Evolutionary conservation across 2,797 vertebrate genomes (phyloP).

Genomic region (Taenioides sp.): DNA sequence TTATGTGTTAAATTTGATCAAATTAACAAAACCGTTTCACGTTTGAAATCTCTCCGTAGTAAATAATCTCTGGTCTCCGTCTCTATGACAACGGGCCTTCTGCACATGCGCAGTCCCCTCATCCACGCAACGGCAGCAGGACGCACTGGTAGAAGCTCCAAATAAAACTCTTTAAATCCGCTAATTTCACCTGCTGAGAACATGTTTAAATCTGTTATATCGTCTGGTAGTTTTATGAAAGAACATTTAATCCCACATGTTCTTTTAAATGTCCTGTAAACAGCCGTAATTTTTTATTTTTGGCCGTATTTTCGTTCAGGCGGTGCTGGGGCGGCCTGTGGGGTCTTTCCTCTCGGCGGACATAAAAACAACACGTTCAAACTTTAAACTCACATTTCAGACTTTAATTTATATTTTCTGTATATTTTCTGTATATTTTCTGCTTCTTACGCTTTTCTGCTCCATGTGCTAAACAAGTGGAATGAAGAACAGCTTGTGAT

Average conservation of each 20-base stretch:
- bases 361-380: background rate
- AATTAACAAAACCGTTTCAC: background rate
- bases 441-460: background rate
- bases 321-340: slow-evolving; percentile 30
- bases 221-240: background rate
- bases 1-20: background rate
- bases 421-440: background rate
- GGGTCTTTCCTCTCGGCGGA: slow-evolving; percentile 33
- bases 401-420: no score
- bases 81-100: background rate
- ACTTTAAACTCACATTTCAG: background rate
- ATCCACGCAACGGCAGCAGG: background rate
- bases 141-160: no score
- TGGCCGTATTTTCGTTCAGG: slow-evolving; percentile 50
- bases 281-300: background rate
- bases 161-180: background rate
- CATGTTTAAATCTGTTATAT: background rate
- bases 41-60: background rate
- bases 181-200: background rate
- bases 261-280: background rate
- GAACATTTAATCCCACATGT: background rate
- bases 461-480: background rate
- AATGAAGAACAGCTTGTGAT: background rate
- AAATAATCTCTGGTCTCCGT: background rate
- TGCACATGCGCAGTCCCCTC: slow-evolving; percentile 1